Base-by-base conservation (phyloP, 2,888 invertebrate species). In the Caenorhabditis angaria region DNA sequence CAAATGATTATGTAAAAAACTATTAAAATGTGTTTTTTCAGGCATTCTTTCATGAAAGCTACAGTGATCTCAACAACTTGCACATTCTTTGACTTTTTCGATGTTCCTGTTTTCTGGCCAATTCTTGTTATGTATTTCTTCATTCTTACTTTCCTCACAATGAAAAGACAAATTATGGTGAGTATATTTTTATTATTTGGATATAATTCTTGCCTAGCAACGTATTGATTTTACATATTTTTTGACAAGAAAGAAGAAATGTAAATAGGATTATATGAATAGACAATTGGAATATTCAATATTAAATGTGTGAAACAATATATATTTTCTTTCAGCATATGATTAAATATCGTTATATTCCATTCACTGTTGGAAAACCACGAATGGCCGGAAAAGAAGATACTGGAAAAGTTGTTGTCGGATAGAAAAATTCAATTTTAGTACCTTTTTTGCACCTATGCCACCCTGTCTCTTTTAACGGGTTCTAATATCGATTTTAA, bases 61-160 rank as follows among this genome's bases (percentile, higher is more conserved):
- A 95, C 97, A 48, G 82, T 94, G 14, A 91, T 99, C 83, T 95
- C 93, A 53, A 91, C 94, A 88, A 90, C 92, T 82, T 96, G 95
- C 90, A 99, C 99, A 70, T 94, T 96, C 89, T 96, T 99, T 89
- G 95, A 97, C 87, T 78, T 80, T 85, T 95, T 97, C 90, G 96
- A 99, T 91, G 93, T 99, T 89, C 99, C 99, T 88, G 99, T 99
- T 86, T 99, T 99, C 90, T 99, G 99, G 99, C 99, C 99, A 71
- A 99, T 99, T 87, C 91, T 99, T 88, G 96, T 99, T 87, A 94
- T 99, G 94, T 99, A 99, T 90, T 99, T 99, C 90, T 94, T 99
- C 88, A 95, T 97, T 68, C 90, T 99, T 83, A 94, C 97, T 90
- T 94, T 94, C 90, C 94, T 99, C 88, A 99, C 99, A 68, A 97